Percentiles rank a stretch among this genome's conserved stretches.
These are phyloP conservation scores for Morpho helenor DNA, from an alignment of 2,888 invertebrate genomes.

Conservation along the genomic window DNA sequence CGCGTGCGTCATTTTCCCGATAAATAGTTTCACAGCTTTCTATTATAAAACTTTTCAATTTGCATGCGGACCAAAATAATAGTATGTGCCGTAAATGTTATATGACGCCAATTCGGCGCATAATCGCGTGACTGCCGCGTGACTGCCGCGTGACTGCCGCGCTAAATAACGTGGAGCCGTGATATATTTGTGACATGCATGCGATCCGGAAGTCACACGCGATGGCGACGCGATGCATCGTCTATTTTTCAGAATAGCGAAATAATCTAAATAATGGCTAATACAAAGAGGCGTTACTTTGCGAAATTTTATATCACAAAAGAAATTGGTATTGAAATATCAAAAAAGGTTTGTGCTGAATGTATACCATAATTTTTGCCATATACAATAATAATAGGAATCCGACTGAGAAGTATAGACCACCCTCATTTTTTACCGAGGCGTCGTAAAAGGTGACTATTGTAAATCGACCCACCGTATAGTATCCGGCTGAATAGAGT, in stretches of 20 bases:
- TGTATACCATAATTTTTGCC: too few species aligned
- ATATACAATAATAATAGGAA: too few species aligned
- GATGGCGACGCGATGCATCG: constrained; percentile 14
- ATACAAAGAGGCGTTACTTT: too few species aligned
- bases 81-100: constrained; percentile 10
- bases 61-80: constrained; percentile 14
- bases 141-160: constrained; percentile 41
- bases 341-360: too few species aligned
- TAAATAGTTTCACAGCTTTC: constrained; percentile 7
- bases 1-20: constrained; percentile 7
- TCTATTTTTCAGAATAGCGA: constrained; percentile 6
- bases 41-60: constrained; percentile 18
- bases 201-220: constrained; percentile 29
- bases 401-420: too few species aligned
- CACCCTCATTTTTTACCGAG: too few species aligned
- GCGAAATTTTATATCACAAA: too few species aligned
- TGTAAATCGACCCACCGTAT: too few species aligned
- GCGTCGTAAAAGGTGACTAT: too few species aligned
- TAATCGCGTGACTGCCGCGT: constrained; percentile 45
- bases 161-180: constrained; percentile 51
- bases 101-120: constrained; percentile 26
- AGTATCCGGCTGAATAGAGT: too few species aligned
- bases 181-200: constrained; percentile 23
- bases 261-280: too few species aligned
- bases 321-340: too few species aligned